Conservation (phyloP, 1,140 invertebrate species). For the Brachionus sp. region DNA sequence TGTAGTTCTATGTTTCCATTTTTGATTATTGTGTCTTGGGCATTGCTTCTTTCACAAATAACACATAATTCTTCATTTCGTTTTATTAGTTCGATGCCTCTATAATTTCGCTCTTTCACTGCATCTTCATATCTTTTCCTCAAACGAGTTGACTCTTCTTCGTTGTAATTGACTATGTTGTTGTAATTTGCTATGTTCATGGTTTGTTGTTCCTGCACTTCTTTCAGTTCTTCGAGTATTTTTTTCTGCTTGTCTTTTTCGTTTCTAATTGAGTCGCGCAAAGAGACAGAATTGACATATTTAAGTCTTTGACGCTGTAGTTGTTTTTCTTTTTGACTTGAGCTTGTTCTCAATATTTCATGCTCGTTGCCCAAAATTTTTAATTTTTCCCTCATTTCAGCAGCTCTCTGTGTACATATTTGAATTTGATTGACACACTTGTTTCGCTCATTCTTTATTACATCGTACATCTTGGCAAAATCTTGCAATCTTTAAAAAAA, state of each 20-base stretch:
- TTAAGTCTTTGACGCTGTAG: slow-evolving; percentile 56
- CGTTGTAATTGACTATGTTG: slow-evolving; percentile 53
- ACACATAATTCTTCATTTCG: slow-evolving; percentile 60
- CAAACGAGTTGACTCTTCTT: slow-evolving; percentile 57
- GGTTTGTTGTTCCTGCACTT: slow-evolving; percentile 57
- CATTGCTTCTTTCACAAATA: slow-evolving; percentile 31
- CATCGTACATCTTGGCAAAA: slow-evolving; percentile 59
- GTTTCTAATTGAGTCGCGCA: slow-evolving; percentile 56
- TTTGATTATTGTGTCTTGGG: slow-evolving; percentile 56
- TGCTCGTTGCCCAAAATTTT: slow-evolving; percentile 60
- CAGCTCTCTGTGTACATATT: slow-evolving; percentile 58
- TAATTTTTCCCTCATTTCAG: slow-evolving; percentile 61
- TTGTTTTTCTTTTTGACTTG: slow-evolving; percentile 58
- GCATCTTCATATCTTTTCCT: slow-evolving; percentile 56
- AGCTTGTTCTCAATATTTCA: slow-evolving; percentile 58
- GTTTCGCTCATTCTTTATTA: slow-evolving; percentile 60
- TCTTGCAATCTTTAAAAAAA: slow-evolving; percentile 53
- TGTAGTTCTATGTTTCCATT: slow-evolving; percentile 58
- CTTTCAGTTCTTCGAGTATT: slow-evolving; percentile 55
- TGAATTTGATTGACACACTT: slow-evolving; percentile 61
- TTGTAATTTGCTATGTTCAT: slow-evolving; percentile 59
- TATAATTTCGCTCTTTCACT: slow-evolving; percentile 56
- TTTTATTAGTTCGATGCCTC: slow-evolving; percentile 58
- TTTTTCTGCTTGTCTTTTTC: slow-evolving; percentile 57
- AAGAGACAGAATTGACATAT: slow-evolving; percentile 55